These are phyloP conservation scores for Chelmon rostratus DNA, from an alignment of 2,797 vertebrate species.

Conservation along the genomic window DNA sequence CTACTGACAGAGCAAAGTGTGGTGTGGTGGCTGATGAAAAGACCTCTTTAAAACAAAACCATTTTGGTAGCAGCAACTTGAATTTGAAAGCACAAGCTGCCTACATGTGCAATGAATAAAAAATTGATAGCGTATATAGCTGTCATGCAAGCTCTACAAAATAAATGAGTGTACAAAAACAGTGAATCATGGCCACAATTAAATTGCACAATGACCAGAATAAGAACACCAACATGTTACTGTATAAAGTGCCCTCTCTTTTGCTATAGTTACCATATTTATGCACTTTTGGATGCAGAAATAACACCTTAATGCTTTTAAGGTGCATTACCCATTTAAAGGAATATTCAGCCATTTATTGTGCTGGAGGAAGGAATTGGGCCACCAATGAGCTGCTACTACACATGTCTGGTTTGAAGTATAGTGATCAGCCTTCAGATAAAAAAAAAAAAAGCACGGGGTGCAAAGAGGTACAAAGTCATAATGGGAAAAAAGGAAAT, in stretches of 20 bases:
- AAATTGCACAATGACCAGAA: conserved; percentile 19
- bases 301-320: conserved; percentile 2
- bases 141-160: conserved; percentile 64
- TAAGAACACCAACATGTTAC: neutral
- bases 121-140: conserved; percentile 61
- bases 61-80: conserved; percentile 44
- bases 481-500: conserved; percentile 41
- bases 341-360: conserved; percentile 45
- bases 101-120: conserved; percentile 60
- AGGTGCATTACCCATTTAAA: conserved; percentile 33
- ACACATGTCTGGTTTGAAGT: conserved; percentile 39
- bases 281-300: neutral
- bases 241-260: neutral
- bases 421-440: conserved; percentile 42
- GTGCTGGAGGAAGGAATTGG: conserved; percentile 40
- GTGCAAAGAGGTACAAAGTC: conserved; percentile 39
- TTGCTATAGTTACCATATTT: neutral
- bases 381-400: conserved; percentile 37
- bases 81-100: conserved; percentile 32
- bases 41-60: conserved; percentile 27
- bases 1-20: conserved; percentile 22
- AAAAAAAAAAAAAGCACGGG: conserved; percentile 44
- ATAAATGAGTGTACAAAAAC: conserved; percentile 54
- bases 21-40: conserved; percentile 17
- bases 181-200: conserved; percentile 20